Evolutionary conservation across 2,113 vertebrate species (phyloP), one percentile per base, ranked within the genome.

Genomic region (Guaruba guarouba): DNA sequence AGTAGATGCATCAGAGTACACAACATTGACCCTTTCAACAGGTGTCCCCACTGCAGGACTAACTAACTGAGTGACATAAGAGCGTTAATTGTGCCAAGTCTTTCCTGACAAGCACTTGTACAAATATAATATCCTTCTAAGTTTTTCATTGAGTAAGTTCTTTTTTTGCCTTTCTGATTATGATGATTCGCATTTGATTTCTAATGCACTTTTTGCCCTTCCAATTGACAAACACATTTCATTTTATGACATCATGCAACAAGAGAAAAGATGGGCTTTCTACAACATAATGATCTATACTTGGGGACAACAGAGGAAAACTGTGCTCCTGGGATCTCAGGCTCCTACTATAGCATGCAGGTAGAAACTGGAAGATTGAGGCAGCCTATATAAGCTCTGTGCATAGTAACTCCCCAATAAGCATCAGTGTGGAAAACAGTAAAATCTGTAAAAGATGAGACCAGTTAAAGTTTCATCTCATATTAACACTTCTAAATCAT

Each of bases 391-490:
- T 20, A 63, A 80, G 57, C 54, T 88, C 80, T 70, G 71, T 22
- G 76, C 63, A 43, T 15, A 62, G 52, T 15, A 49, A 61, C 59
- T 74, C 71, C 67, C 59, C 89, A 69, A 9, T 22, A 77, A 74
- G 59, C 70, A 88, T 28, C 75, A 68, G 9, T 3, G 33, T 66
- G 59, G 54, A 77, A 90, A 52, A 39, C 17, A 20, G 63, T 23
- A 68, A 68, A 86, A 74, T 33, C 52, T 80, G n/a, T 93, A 64
- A 79, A 86, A 86, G 68, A 88, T 43, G 63, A 93, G 63, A 69
- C 28, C 24, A 81, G 51, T 74, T 93, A 12, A 64, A 80, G 17
- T 83, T 87, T 88, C 55, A 25, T 59, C 64, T 63, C 51, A 63
- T 10, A 46, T 83, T 80, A 93, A 62, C 73, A 74, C 55, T 83